A percentile compares a stretch with the other conserved stretches of the same genome.
Evolutionary conservation across 2,888 invertebrate genomes (phyloP).

Genomic region (Drosophila macrospina): DNA sequence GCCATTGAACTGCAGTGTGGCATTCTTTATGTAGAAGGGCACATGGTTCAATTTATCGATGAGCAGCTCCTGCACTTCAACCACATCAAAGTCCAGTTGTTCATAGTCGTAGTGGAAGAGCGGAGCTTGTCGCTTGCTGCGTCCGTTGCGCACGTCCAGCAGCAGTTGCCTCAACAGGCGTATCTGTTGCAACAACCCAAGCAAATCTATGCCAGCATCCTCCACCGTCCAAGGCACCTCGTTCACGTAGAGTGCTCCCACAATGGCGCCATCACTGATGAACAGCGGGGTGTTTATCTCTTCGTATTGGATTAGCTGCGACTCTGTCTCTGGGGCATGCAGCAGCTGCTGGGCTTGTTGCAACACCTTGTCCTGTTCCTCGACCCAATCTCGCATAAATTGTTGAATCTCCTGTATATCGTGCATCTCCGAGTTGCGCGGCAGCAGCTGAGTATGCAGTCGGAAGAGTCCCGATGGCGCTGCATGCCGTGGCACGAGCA

Average conservation of each 20-base stretch:
- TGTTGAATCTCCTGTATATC: constrained; percentile 80
- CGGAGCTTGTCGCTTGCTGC: constrained; percentile 58
- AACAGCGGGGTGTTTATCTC: constrained; percentile 68
- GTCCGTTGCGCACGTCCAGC: constrained; percentile 9
- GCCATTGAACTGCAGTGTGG: constrained; percentile 72
- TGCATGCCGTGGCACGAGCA: constrained; percentile 82
- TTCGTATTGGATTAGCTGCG: constrained; percentile 3
- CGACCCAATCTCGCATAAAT: constrained; percentile 75
- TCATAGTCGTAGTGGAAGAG: constrained; percentile 62
- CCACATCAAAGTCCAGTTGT: constrained; percentile 68
- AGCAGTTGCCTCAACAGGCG: constrained; percentile 66
- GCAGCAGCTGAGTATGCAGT: constrained; percentile 78
- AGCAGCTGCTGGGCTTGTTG: constrained; percentile 35
- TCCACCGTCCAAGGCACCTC: constrained; percentile 73
- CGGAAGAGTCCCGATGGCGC: constrained; percentile 82
- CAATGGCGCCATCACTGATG: constrained; percentile 58
- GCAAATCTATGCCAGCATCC: constrained; percentile 73
- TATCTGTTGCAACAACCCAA: constrained; percentile 67
- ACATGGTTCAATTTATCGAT: constrained; percentile 81
- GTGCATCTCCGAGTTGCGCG: constrained; percentile 78
- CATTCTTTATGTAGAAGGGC: constrained; percentile 74
- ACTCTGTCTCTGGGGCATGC: not conserved
- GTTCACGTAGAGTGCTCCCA: constrained; percentile 75
- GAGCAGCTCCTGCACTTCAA: constrained; percentile 74
- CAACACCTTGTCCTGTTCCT: constrained; percentile 75